phyloP scores from a whole-genome alignment of 1,140 invertebrate genomes.

The Penaeus indicus region DNA sequence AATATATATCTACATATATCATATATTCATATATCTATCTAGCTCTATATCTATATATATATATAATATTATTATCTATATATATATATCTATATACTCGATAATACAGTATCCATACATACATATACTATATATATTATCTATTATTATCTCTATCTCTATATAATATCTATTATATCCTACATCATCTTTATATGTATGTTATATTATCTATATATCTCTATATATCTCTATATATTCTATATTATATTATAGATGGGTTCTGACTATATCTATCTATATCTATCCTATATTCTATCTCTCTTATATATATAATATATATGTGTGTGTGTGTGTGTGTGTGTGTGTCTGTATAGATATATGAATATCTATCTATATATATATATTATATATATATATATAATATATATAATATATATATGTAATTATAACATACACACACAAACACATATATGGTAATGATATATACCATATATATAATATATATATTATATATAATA shows the following conservation, averaged over 20 bases:
- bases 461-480: no score
- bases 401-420: no score
- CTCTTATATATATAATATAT: constrained; percentile 13
- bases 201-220: constrained; percentile 11
- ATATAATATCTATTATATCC: not conserved
- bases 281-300: no score
- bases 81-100: not conserved
- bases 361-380: not conserved
- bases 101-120: not conserved
- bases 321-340: not conserved
- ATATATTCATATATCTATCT: constrained; percentile 18
- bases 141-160: no score
- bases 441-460: no score
- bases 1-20: constrained; percentile 26
- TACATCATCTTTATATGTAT: constrained; percentile 16
- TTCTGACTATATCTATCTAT: not conserved
- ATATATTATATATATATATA: no score
- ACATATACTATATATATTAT: not conserved
- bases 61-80: constrained; percentile 19
- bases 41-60: constrained; percentile 1
- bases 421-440: no score
- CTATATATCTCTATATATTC: constrained; percentile 9
- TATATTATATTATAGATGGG: no score
- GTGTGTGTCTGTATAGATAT: not conserved
- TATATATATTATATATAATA: no score